A percentile compares a stretch with the other conserved stretches of the same genome.
Conservation (phyloP, 2,888 invertebrate genomes). For the Gerris lacustris region DNA sequence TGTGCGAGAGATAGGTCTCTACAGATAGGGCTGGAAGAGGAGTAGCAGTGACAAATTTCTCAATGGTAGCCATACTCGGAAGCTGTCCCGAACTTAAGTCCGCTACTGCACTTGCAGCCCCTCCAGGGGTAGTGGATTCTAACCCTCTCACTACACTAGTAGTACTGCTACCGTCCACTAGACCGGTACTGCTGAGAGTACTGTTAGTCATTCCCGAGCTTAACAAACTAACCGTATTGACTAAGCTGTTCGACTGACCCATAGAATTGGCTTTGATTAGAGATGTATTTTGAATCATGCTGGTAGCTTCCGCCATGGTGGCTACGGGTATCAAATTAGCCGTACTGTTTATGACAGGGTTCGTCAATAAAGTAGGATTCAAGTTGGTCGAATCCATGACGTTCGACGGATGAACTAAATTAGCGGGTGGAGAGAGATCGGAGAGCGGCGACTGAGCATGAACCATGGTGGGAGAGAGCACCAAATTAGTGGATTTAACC, state of each 20-base stretch:
- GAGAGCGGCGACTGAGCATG: neutral
- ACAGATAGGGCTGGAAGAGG: slow-evolving; percentile 24
- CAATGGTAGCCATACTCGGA: slow-evolving; percentile 44
- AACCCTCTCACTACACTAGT: neutral
- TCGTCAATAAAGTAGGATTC: neutral
- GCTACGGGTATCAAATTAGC: neutral
- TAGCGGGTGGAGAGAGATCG: neutral
- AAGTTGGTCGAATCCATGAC: neutral
- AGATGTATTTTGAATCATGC: neutral
- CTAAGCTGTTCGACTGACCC: neutral
- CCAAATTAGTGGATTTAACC: neutral
- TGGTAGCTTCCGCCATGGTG: neutral
- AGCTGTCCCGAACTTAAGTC: slow-evolving; percentile 41
- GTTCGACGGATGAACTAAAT: neutral
- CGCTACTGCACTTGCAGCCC: slow-evolving; percentile 31
- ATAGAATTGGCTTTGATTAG: neutral
- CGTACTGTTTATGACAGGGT: neutral
- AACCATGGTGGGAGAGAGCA: neutral
- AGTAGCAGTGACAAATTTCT: slow-evolving; percentile 38
- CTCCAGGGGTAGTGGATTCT: neutral
- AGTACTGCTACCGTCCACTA: neutral
- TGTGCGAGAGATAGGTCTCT: slow-evolving; percentile 37
- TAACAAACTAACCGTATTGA: neutral
- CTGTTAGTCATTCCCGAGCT: neutral
- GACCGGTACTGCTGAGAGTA: neutral